A percentile compares a stretch with the other conserved stretches of the same genome.
phyloP scores from a whole-genome alignment of 2,888 invertebrate genomes.

The Heliconius erato region DNA sequence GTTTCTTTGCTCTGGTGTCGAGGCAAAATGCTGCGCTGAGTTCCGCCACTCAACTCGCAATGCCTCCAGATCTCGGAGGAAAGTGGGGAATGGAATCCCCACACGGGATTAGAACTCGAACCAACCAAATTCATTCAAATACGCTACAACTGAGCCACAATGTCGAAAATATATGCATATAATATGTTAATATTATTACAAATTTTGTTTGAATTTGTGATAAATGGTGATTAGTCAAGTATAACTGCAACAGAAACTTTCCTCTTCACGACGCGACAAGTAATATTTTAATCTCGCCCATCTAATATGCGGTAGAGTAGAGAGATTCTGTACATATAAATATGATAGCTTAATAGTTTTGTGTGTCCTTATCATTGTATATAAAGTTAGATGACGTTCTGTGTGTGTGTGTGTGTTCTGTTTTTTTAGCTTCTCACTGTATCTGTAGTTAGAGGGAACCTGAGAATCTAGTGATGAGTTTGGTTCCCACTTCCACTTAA shows the following conservation, averaged over 20 bases:
- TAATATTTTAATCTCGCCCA: constrained; percentile 11
- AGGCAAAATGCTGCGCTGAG: no score
- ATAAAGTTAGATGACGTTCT: neutral
- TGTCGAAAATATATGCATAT: neutral
- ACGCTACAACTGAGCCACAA: neutral
- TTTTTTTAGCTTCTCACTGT: neutral
- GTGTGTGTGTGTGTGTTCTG: neutral
- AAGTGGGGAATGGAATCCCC: neutral
- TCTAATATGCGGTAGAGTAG: neutral
- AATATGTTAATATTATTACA: constrained; percentile 5
- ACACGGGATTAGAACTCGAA: neutral
- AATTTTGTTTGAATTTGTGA: constrained; percentile 8
- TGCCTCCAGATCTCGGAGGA: no score
- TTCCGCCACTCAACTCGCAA: no score
- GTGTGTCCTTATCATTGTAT: neutral
- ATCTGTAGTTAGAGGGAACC: neutral
- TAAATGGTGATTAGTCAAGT: neutral
- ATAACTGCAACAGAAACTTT: neutral
- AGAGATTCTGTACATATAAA: neutral
- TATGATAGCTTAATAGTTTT: neutral
- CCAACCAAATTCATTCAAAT: neutral
- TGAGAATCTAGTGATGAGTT: neutral
- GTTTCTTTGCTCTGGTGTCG: no score
- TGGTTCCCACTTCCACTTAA: no score
- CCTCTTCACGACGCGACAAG: constrained; percentile 8